These are phyloP conservation scores for Zootoca vivipara DNA, from an alignment of 2,113 vertebrate genomes.

Conservation along the genomic window DNA sequence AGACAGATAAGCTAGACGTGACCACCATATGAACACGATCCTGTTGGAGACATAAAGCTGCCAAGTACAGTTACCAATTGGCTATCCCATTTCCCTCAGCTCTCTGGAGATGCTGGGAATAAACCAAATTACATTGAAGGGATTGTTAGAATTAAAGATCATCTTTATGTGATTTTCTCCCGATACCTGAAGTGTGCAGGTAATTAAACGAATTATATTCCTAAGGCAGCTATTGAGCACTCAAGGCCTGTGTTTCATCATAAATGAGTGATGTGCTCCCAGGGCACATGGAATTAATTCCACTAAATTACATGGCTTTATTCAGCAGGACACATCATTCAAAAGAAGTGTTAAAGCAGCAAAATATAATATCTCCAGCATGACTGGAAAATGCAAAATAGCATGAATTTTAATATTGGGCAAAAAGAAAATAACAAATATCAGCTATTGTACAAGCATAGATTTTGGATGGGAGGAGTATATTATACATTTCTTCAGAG, in stretches of 20 bases:
- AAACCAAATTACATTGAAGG: background rate
- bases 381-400: background rate
- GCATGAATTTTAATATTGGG: background rate
- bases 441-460: background rate
- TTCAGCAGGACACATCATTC: conserved; percentile 18
- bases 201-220: conserved; percentile 19
- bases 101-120: background rate
- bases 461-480: background rate
- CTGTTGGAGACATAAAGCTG: too few relatives aligned
- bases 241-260: background rate
- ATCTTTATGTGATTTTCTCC: background rate
- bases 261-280: background rate
- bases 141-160: background rate
- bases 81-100: background rate
- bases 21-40: background rate
- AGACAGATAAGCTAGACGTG: background rate
- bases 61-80: background rate
- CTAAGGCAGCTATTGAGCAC: background rate
- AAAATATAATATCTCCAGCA: background rate
- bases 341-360: background rate
- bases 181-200: conserved; percentile 1
- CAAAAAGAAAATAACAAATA: background rate
- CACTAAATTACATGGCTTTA: conserved; percentile 14
- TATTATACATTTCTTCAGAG: background rate
- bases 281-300: background rate